Conservation (phyloP, 2,797 vertebrate species). For the Neosalanx taihuensis region DNA sequence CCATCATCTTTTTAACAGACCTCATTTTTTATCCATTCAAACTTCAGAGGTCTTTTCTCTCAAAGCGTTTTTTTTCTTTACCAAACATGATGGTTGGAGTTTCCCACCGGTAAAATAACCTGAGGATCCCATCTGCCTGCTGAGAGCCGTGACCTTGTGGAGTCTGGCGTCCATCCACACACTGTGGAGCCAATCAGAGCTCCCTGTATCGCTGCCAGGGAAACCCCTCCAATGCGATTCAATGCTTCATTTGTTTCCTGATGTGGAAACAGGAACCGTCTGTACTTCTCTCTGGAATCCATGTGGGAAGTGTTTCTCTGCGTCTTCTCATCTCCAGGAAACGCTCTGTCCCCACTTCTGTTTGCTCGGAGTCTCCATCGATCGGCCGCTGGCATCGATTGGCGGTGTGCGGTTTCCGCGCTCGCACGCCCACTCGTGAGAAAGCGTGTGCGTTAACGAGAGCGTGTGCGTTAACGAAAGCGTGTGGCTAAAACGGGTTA, state of each 20-base stretch:
- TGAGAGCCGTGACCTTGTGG: slow-evolving; percentile 53
- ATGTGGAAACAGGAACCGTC: slow-evolving; percentile 22
- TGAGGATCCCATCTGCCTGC: slow-evolving; percentile 43
- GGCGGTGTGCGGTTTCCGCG: no score
- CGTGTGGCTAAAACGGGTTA: slow-evolving; percentile 57
- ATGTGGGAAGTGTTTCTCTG: not conserved
- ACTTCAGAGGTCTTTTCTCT: slow-evolving; percentile 34
- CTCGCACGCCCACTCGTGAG: not conserved
- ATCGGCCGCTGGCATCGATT: no score
- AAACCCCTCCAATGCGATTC: slow-evolving; percentile 49
- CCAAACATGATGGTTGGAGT: slow-evolving; percentile 49
- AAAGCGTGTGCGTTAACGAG: slow-evolving; percentile 8
- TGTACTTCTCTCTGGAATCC: slow-evolving; percentile 12
- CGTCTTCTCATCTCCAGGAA: not conserved
- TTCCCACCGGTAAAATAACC: slow-evolving; percentile 56
- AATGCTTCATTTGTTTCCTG: slow-evolving; percentile 29
- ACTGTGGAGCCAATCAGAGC: slow-evolving; percentile 49
- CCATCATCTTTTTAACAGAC: slow-evolving; percentile 65
- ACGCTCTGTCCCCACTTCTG: not conserved
- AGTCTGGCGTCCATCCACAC: slow-evolving; percentile 43
- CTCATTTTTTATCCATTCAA: slow-evolving; percentile 34
- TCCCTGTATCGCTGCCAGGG: slow-evolving; percentile 24
- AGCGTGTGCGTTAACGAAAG: slow-evolving; percentile 20
- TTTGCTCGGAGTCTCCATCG: not conserved
- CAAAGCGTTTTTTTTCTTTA: slow-evolving; percentile 24